Evolutionary conservation across 2,888 invertebrate species (phyloP).

Genomic region (Scaptomyza cyrtandrae): DNA sequence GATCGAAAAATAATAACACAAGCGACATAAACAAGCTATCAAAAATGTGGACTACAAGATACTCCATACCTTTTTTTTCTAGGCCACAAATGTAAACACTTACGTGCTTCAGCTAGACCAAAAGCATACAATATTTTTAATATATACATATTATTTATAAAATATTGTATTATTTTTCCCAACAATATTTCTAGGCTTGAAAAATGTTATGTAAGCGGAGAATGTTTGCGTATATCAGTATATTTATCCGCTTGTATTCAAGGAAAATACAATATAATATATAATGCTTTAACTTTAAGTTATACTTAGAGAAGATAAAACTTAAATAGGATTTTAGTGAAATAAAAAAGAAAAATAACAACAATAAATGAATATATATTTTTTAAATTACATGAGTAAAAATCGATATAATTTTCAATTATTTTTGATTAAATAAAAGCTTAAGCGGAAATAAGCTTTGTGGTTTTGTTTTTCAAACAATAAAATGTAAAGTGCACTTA

Average conservation of each 20-base stretch:
- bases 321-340: too few species aligned
- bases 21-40: conserved; percentile 35
- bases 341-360: too few species aligned
- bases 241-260: too few species aligned
- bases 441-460: background rate
- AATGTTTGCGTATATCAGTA: background rate
- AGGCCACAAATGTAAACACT: conserved; percentile 2
- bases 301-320: too few species aligned
- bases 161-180: background rate
- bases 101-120: background rate
- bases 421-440: too few species aligned
- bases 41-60: conserved; percentile 23
- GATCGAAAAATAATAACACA: conserved; percentile 6
- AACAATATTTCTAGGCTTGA: too few species aligned
- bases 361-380: too few species aligned
- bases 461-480: background rate
- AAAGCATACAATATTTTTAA: background rate
- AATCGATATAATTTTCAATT: background rate
- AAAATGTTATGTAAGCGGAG: background rate
- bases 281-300: too few species aligned
- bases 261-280: too few species aligned
- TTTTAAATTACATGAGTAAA: background rate
- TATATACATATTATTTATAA: conserved; percentile 12
- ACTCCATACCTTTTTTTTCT: conserved; percentile 7
- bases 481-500: background rate